A percentile compares a stretch with the other conserved stretches of the same genome.
phyloP scores from a whole-genome alignment of 2,113 vertebrate species.

The Rhipidura dahli region DNA sequence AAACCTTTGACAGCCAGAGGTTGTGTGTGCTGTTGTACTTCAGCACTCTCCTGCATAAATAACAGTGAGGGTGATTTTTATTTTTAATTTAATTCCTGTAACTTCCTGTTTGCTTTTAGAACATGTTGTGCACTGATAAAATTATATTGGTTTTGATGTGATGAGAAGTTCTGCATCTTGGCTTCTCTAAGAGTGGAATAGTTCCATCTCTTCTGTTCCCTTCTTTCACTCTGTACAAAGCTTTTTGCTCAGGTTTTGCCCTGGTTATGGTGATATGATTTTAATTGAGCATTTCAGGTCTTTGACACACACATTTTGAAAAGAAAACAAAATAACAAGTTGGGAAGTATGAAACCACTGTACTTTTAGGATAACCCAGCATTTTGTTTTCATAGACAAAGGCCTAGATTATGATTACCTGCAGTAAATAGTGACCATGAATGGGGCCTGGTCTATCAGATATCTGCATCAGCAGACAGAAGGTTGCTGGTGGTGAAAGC shows the following conservation, averaged over 20 bases:
- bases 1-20: neutral
- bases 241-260: neutral
- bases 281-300: neutral
- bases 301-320: neutral
- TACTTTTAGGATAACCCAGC: neutral
- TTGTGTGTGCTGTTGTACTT: neutral
- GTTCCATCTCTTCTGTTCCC: neutral
- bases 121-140: neutral
- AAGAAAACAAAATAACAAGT: neutral
- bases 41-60: neutral
- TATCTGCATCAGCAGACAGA: slow-evolving; percentile 38
- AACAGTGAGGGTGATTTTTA: neutral
- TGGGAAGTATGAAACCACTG: neutral
- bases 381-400: neutral
- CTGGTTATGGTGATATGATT: neutral
- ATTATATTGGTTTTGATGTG: neutral
- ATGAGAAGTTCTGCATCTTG: neutral
- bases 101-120: neutral
- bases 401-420: neutral
- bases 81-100: neutral
- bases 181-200: neutral
- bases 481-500: slow-evolving; percentile 68
- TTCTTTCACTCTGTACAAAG: neutral
- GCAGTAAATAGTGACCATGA: neutral
- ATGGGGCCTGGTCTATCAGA: slow-evolving; percentile 48